Base-by-base conservation (phyloP, 2,888 invertebrate species). In the Lissonota sp. region DNA sequence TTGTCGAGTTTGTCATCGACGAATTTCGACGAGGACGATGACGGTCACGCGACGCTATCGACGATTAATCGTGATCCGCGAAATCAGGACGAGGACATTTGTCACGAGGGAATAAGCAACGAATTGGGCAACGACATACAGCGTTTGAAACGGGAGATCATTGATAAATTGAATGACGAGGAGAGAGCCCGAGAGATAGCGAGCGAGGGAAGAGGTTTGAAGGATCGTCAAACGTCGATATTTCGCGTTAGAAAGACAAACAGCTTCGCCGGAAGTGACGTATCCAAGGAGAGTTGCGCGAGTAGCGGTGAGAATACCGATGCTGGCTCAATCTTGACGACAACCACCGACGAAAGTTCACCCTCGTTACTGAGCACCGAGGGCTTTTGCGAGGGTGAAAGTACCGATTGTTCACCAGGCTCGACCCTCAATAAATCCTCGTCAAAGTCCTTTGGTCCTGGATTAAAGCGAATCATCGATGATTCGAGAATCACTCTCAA, bases 251-350 rank as follows among this genome's bases (percentile, higher is more conserved):
- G 87, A 44, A 92, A 92, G 82, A 91, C 90, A 0, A 88, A 92
- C 84, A 92, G 92, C 70, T 92, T 92, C 73, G 90, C 92, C 37
- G 92, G 90, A 12, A 92, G 91, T 84, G 92, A 92, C 80, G 88
- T 92, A 42, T 92, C 92, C 4, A 92, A 92, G 85, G 94, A 95
- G 39, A 94, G 94, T 84, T 94, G 95, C 88, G 94, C 95, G 84
- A 95, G 95, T 92, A 95, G 95, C 92, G 95, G 95, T 91, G 94
- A 95, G 89, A 94, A 94, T 90, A 94, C 94, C 89, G 95, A 95
- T 89, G 94, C 94, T 88, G 93, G 94, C 90, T 94, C 94, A 86
- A 95, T 95, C 88, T 95, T 95, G 87, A 95, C 95, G 58, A 95
- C 95, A 81, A 93, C 95, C 81, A 95, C 95, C 87, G 95, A 95